Conservation (phyloP, 2,888 invertebrate species). For the Cecidostiba fungosa region DNA sequence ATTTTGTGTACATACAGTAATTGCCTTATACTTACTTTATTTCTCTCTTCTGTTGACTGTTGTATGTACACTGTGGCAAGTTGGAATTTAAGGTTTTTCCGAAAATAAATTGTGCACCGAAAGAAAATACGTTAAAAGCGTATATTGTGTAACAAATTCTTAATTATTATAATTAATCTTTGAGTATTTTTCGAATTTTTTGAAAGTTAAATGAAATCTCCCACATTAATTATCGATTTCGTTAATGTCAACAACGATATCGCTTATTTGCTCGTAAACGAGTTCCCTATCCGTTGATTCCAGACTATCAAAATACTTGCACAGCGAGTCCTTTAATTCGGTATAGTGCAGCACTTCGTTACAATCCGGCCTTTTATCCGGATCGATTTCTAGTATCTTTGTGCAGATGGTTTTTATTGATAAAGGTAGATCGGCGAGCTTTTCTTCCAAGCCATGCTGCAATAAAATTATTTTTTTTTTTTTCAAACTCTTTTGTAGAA, state of each 20-base stretch:
- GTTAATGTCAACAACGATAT: background rate
- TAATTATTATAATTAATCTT: too few relatives aligned
- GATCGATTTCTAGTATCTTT: background rate
- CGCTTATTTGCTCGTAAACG: background rate
- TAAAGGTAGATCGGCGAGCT: background rate
- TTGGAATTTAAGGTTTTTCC: too few relatives aligned
- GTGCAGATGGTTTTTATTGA: background rate
- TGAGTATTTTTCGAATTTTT: too few relatives aligned
- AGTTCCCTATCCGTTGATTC: background rate
- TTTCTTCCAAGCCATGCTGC: background rate
- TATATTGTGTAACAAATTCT: too few relatives aligned
- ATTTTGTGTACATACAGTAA: too few relatives aligned
- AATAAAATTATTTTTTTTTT: background rate
- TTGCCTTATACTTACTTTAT: too few relatives aligned
- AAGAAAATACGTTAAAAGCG: too few relatives aligned
- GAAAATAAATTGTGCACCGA: too few relatives aligned
- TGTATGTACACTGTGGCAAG: too few relatives aligned
- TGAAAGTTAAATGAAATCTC: too few relatives aligned
- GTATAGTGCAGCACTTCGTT: background rate
- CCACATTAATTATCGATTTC: too few relatives aligned
- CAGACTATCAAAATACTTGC: background rate
- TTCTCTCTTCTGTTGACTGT: too few relatives aligned
- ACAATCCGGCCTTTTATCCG: background rate
- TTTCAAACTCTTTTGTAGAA: background rate
- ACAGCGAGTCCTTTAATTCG: background rate